A percentile compares a stretch with the other conserved stretches of the same genome.
Evolutionary conservation across 1,140 invertebrate genomes (phyloP).

Genomic region (Yoshiicerus persimilis): DNA sequence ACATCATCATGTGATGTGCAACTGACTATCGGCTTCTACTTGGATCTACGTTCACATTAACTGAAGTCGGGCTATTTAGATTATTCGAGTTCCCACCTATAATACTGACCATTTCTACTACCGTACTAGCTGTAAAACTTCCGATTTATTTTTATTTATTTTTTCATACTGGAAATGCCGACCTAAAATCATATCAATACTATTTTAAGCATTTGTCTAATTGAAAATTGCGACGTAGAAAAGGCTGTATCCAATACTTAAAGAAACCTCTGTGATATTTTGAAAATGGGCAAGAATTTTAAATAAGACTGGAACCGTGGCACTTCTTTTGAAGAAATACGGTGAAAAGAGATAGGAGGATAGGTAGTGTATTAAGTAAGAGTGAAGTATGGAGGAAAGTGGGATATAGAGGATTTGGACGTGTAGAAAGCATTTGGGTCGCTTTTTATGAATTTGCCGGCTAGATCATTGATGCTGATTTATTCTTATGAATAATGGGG

Average conservation of each 20-base stretch:
- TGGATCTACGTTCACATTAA: background rate
- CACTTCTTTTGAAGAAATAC: background rate
- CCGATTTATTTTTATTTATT: too few relatives aligned
- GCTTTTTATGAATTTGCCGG: conserved; percentile 36
- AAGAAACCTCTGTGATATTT: background rate
- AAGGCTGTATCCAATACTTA: too few relatives aligned
- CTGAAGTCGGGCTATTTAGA: background rate
- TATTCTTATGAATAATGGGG: conserved; percentile 47
- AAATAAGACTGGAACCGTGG: background rate
- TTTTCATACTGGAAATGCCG: background rate
- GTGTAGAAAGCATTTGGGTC: conserved; percentile 3
- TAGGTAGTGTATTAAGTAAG: background rate
- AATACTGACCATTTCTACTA: too few relatives aligned
- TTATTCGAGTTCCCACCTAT: background rate
- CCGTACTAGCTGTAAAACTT: too few relatives aligned
- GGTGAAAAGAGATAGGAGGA: background rate
- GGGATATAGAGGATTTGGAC: background rate
- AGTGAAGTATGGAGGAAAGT: background rate
- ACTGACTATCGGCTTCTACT: background rate
- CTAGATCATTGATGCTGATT: conserved; percentile 42
- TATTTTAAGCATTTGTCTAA: too few relatives aligned
- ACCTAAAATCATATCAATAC: background rate
- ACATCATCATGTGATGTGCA: background rate
- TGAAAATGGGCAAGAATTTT: too few relatives aligned
- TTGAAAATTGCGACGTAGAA: too few relatives aligned